phyloP scores from a whole-genome alignment of 1,140 invertebrate species.

The Bombus breviceps region DNA sequence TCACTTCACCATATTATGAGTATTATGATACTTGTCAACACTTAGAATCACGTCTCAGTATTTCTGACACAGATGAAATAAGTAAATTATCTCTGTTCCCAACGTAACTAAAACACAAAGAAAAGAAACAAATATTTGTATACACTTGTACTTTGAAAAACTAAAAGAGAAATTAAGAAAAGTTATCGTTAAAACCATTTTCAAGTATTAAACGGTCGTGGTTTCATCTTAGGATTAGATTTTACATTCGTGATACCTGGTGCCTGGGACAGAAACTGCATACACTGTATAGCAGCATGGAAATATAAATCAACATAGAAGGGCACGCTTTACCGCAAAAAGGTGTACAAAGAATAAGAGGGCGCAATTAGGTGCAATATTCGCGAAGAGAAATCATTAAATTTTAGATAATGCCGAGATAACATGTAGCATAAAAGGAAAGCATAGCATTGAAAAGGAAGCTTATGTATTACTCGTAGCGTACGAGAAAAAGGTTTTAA shows the following conservation, averaged over 20 bases:
- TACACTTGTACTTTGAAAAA: slow-evolving; percentile 76
- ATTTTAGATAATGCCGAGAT: slow-evolving; percentile 6
- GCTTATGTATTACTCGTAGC: slow-evolving; percentile 11
- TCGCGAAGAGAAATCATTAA: background rate
- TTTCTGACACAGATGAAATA: background rate
- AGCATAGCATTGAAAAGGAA: slow-evolving; percentile 9
- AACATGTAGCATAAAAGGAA: background rate
- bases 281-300: slow-evolving; percentile 69
- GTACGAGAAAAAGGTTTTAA: slow-evolving; percentile 47
- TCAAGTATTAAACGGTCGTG: slow-evolving; percentile 66
- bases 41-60: background rate
- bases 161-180: background rate
- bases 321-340: slow-evolving; percentile 60
- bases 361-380: slow-evolving; percentile 20
- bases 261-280: slow-evolving; percentile 77
- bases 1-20: background rate
- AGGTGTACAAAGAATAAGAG: background rate
- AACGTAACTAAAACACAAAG: slow-evolving; percentile 29
- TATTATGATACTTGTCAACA: background rate
- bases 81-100: no score
- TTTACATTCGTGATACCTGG: slow-evolving; percentile 80
- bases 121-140: slow-evolving; percentile 53
- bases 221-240: slow-evolving; percentile 78
- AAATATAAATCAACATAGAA: slow-evolving; percentile 78
- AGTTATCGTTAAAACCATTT: slow-evolving; percentile 78